Evolutionary conservation across 2,113 vertebrate genomes (phyloP), one percentile per base, ranked within the genome.

Genomic region (Prinia subflava): DNA sequence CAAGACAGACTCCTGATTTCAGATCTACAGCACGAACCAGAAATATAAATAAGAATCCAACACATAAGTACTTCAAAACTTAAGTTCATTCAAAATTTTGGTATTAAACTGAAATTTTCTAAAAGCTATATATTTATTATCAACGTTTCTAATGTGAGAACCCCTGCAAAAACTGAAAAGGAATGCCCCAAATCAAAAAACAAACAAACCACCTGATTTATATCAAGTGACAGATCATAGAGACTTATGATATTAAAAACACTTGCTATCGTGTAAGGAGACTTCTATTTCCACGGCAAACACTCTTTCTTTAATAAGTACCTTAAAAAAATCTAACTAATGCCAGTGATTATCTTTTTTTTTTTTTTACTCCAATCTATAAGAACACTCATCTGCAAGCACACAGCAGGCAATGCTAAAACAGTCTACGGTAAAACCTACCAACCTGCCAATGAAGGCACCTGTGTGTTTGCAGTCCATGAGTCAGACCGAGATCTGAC

Each of bases 371-470:
- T 39, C 19, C 7, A 63, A n/a, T 8, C 11, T 49, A 3, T 30
- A 64, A 77, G 13, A 89, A 55, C 0, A 9, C 9, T 46, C 6
- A 41, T 22, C 46, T 55, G 44, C 10, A 75, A 59, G 15, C 19
- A 63, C 28, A 28, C 8, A 64, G 49, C 1, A 42, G 4, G 6
- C n/a, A 60, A 41, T 7, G 8, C 18, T 20, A 56, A 37, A 60
- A 47, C 6, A 35, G 33, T 2, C 10, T 8, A 6, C 0, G 3
- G 21, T 24, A 53, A 76, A 80, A 52, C 31, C 39, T 2, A 39
- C 17, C 37, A 31, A 25, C 11, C 7, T 28, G 20, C 7, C 53
- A 25, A 12, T 0, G 14, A 39, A 1, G 1, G 2, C 20, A 35
- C 5, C 57, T 50, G 23, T 1, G 1, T 15, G 28, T 3, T 12